Conservation (phyloP, 2,113 vertebrate species). For the Centropus unirufus region DNA sequence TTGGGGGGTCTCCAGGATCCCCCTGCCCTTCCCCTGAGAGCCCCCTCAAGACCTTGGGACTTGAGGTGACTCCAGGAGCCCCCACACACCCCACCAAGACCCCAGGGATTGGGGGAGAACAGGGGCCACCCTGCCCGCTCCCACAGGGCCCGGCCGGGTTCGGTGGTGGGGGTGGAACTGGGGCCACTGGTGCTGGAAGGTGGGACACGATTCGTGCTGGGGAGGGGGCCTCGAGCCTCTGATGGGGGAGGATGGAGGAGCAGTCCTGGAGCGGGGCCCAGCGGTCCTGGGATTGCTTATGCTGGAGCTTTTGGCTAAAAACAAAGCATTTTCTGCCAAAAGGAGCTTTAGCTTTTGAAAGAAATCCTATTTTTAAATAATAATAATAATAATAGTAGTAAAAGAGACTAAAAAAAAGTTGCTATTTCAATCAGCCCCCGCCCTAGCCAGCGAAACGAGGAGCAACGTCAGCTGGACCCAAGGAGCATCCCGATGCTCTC, state of each 20-base stretch:
- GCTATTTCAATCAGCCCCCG: neutral
- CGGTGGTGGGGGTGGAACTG: accelerated
- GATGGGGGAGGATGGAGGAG: neutral
- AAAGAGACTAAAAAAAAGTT: no score
- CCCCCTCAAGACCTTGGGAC: accelerated
- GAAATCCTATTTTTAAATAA: neutral
- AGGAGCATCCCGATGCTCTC: neutral
- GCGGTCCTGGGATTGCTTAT: neutral
- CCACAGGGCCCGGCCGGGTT: neutral
- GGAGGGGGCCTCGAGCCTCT: neutral
- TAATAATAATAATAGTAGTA: no score
- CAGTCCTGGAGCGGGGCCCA: neutral
- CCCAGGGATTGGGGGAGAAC: accelerated
- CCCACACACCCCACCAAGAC: neutral
- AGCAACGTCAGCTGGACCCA: neutral
- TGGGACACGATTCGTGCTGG: neutral
- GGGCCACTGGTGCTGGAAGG: neutral
- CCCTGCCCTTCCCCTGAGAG: neutral
- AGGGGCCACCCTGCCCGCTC: neutral
- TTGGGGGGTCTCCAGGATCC: accelerated
- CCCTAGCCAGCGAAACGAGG: neutral
- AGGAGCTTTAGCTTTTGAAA: neutral
- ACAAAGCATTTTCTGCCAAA: neutral
- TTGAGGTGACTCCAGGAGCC: neutral
- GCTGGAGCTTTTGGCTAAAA: neutral